Conservation (phyloP, 1,140 invertebrate genomes). For the Apis dorsata region DNA sequence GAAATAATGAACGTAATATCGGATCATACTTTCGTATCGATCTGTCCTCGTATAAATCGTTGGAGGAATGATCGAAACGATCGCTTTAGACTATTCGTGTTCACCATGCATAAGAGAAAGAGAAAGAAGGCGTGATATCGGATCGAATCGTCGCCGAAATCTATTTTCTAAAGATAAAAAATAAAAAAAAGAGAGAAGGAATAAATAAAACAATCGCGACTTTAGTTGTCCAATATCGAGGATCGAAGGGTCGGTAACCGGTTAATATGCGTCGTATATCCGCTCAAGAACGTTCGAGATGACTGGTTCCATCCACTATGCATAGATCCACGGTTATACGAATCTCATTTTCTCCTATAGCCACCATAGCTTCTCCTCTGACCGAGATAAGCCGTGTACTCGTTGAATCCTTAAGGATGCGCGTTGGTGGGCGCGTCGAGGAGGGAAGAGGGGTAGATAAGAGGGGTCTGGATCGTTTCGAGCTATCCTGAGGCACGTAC, state of each 20-base stretch:
- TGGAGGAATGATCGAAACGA: too few relatives aligned
- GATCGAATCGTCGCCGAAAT: too few relatives aligned
- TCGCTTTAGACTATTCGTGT: too few relatives aligned
- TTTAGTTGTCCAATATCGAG: too few relatives aligned
- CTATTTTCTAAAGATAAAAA: too few relatives aligned
- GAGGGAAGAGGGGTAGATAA: constrained; percentile 34
- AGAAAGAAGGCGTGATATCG: too few relatives aligned
- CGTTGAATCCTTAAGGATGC: constrained; percentile 63
- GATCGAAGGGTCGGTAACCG: background rate
- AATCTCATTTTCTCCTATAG: constrained; percentile 66
- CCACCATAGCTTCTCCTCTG: constrained; percentile 59
- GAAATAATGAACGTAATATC: background rate
- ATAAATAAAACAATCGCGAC: background rate
- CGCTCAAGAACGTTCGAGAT: constrained; percentile 48
- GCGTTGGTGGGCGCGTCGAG: constrained; percentile 28
- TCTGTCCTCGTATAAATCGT: too few relatives aligned
- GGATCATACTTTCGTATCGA: too few relatives aligned
- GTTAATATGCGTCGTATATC: constrained; percentile 37
- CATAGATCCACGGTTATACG: constrained; percentile 58
- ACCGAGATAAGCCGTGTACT: constrained; percentile 63
- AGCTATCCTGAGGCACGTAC: constrained; percentile 59
- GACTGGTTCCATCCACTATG: constrained; percentile 45
- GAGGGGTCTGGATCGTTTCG: constrained; percentile 50
- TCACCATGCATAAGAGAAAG: too few relatives aligned
- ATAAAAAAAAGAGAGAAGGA: too few relatives aligned